A percentile compares a stretch with the other conserved stretches of the same genome.
phyloP scores from a whole-genome alignment of 2,113 vertebrate genomes.

The Clarias gariepinus region DNA sequence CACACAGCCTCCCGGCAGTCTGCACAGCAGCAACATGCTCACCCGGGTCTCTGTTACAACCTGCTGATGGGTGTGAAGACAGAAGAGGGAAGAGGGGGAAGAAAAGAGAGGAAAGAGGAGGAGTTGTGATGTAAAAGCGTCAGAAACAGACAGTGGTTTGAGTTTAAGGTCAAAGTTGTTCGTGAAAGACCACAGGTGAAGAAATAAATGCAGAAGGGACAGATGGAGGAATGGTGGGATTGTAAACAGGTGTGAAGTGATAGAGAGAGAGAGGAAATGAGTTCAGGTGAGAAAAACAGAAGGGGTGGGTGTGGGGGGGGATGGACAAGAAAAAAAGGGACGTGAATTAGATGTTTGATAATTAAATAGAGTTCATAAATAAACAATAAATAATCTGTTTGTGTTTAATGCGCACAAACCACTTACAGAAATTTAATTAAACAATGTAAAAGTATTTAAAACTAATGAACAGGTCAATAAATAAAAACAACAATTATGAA shows the following conservation, averaged over 20 bases:
- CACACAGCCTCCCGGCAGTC: not conserved
- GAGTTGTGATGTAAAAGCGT: not conserved
- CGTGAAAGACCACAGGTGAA: not conserved
- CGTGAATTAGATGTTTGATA: constrained; percentile 16
- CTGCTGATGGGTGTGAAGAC: constrained; percentile 8
- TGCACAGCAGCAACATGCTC: not conserved
- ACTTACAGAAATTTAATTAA: not conserved
- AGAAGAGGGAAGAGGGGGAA: not conserved
- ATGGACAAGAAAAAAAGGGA: not conserved
- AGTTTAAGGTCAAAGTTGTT: not conserved
- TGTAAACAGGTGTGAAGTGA: constrained; percentile 16
- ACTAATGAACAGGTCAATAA: not conserved
- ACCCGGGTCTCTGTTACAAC: constrained; percentile 8
- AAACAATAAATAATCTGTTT: not conserved
- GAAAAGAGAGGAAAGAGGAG: not conserved
- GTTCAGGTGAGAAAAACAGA: not conserved
- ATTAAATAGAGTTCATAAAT: not conserved
- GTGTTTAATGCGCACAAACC: not conserved
- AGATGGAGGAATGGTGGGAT: not conserved
- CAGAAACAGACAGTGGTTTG: not conserved
- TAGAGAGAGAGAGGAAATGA: not conserved
- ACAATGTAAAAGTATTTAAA: too few species aligned
- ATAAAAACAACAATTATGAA: not conserved
- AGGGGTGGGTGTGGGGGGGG: not conserved
- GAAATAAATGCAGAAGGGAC: not conserved